Conservation (phyloP, 2,888 invertebrate genomes). For the Drosophila nr. medialis region DNA sequence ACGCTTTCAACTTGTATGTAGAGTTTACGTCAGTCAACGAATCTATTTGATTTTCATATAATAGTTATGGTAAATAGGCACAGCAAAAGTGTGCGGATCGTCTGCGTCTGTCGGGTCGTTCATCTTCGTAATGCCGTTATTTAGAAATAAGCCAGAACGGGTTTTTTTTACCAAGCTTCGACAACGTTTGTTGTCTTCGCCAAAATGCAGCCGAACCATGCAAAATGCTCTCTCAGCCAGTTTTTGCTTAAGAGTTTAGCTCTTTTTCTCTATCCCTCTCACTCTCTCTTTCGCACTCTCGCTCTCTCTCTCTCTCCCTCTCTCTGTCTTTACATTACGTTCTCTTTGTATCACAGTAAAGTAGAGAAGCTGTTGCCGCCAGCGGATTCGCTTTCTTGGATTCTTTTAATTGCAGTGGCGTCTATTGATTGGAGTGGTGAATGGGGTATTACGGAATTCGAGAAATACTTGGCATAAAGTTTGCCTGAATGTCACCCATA, state of each 20-base stretch:
- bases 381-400: slow-evolving; percentile 23
- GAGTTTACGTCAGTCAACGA: slow-evolving; percentile 8
- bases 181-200: slow-evolving; percentile 64
- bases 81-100: slow-evolving; percentile 66
- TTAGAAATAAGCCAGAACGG: slow-evolving; percentile 76
- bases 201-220: slow-evolving; percentile 67
- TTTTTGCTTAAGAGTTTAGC: slow-evolving; percentile 14
- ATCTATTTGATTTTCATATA: slow-evolving; percentile 27
- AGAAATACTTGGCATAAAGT: background rate
- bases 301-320: slow-evolving; percentile 4
- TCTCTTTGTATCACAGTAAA: slow-evolving; percentile 3
- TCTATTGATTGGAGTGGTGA: slow-evolving; percentile 11
- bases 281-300: slow-evolving; percentile 2
- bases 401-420: slow-evolving; percentile 51
- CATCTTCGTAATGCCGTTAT: slow-evolving; percentile 82
- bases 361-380: slow-evolving; percentile 37
- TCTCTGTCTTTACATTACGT: slow-evolving; percentile 1
- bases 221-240: slow-evolving; percentile 40
- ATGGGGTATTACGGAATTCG: background rate
- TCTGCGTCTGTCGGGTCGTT: slow-evolving; percentile 71
- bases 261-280: slow-evolving; percentile 3
- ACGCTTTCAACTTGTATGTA: background rate
- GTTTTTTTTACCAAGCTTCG: slow-evolving; percentile 57
- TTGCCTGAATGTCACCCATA: background rate
- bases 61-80: slow-evolving; percentile 58